Percentiles rank a stretch among this genome's conserved stretches.
Evolutionary conservation across 2,113 vertebrate genomes (phyloP).

Genomic region (Macaca nemestrina): DNA sequence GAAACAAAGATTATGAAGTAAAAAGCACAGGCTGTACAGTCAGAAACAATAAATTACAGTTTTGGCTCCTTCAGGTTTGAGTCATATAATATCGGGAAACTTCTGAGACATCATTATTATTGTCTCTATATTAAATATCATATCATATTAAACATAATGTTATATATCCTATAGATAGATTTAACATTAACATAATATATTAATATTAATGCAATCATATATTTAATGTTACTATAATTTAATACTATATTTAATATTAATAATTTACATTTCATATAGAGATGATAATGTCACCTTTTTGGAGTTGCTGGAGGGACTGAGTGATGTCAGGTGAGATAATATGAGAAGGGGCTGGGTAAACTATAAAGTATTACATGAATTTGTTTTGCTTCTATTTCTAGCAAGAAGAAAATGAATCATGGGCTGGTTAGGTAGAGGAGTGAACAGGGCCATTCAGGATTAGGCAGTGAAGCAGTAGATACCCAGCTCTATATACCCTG

Average conservation of each 20-base stretch:
- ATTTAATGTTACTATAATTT: no score
- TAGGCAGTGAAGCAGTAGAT: neutral
- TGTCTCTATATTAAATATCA: no score
- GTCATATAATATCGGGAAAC: neutral
- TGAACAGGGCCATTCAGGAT: neutral
- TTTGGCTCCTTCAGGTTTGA: neutral
- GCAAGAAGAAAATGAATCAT: neutral
- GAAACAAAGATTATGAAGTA: neutral
- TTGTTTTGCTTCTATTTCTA: slow-evolving; percentile 13
- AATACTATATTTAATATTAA: no score
- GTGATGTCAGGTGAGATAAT: neutral
- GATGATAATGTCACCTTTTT: neutral
- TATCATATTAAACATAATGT: neutral
- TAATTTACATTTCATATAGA: neutral
- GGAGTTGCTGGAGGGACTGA: neutral
- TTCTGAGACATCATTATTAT: neutral
- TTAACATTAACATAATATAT: no score
- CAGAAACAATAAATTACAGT: neutral
- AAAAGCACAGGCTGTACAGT: neutral
- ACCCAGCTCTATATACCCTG: neutral
- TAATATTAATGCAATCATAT: no score
- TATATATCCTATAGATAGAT: no score
- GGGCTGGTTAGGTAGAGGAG: neutral
- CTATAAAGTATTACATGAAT: neutral
- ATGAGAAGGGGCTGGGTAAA: neutral